A percentile compares a stretch with the other conserved stretches of the same genome.
These are phyloP conservation scores for Achatina immaculata DNA, from an alignment of 1,140 invertebrate species.

Conservation along the genomic window DNA sequence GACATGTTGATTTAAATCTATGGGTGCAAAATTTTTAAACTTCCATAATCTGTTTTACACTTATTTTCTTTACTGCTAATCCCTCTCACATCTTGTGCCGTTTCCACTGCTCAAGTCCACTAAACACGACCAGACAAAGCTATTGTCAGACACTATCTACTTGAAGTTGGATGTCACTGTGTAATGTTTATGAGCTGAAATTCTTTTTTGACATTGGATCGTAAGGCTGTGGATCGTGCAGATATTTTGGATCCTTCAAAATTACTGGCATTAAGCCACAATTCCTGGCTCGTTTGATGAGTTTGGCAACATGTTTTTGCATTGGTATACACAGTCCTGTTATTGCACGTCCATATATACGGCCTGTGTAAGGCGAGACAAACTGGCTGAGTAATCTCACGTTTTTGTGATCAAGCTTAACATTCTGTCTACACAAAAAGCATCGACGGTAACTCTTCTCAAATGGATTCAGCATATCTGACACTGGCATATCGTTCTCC, in stretches of 20 bases:
- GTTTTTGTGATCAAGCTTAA: conserved; percentile 91
- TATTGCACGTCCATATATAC: conserved; percentile 90
- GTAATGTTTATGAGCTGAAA: too few relatives aligned
- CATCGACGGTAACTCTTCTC: conserved; percentile 81
- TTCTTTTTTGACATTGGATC: conserved; percentile 40
- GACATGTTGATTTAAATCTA: too few relatives aligned
- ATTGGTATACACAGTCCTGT: conserved; percentile 76
- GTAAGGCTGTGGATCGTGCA: conserved; percentile 52
- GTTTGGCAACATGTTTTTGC: conserved; percentile 51
- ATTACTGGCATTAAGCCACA: conserved; percentile 52
- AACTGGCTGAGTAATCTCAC: conserved; percentile 92
- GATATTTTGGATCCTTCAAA: conserved; percentile 47
- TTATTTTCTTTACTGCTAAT: too few relatives aligned
- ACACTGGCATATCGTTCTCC: conserved; percentile 39
- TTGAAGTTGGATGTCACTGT: too few relatives aligned
- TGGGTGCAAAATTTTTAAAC: too few relatives aligned
- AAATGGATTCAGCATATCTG: conserved; percentile 79
- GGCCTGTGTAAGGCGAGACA: conserved; percentile 91
- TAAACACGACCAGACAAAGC: too few relatives aligned
- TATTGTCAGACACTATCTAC: too few relatives aligned
- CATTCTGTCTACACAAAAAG: conserved; percentile 88
- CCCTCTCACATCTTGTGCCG: too few relatives aligned
- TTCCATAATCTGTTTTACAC: too few relatives aligned
- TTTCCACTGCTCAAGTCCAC: too few relatives aligned
- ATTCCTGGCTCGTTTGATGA: conserved; percentile 58